Conservation (phyloP, 2,888 invertebrate genomes). For the Julus scandinavius region DNA sequence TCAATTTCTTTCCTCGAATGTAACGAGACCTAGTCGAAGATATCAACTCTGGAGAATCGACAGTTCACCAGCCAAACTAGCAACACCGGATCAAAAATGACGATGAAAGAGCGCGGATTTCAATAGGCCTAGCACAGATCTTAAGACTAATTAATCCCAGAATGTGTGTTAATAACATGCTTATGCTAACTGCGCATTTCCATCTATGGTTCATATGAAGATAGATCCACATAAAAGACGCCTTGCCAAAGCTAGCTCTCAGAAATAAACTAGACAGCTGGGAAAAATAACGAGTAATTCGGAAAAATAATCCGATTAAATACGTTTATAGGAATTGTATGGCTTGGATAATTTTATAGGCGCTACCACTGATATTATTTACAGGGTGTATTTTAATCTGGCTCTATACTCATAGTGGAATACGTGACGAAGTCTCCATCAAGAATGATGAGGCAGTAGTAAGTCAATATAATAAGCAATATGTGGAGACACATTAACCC, state of each 20-base stretch:
- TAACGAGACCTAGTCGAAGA: neutral
- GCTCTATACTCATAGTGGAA: no score
- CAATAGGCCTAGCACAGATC: neutral
- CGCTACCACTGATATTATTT: neutral
- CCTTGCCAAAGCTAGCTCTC: neutral
- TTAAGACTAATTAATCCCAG: neutral
- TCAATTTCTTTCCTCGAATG: neutral
- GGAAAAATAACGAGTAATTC: constrained; percentile 15
- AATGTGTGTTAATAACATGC: constrained; percentile 15
- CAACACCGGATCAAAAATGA: neutral
- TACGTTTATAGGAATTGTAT: neutral
- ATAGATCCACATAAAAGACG: neutral
- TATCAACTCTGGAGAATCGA: constrained; percentile 15
- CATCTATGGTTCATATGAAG: neutral
- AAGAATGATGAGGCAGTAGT: no score
- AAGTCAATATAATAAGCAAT: no score
- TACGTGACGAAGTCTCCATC: no score
- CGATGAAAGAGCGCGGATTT: neutral
- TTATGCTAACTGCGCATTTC: constrained; percentile 5
- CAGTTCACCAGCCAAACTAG: neutral
- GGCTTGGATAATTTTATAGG: neutral
- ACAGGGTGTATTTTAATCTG: constrained; percentile 9
- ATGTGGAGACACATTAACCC: no score
- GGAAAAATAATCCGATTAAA: neutral
- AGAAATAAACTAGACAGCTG: neutral